Conservation (phyloP, 2,113 vertebrate species). For the Cricetomys ansorgei region DNA sequence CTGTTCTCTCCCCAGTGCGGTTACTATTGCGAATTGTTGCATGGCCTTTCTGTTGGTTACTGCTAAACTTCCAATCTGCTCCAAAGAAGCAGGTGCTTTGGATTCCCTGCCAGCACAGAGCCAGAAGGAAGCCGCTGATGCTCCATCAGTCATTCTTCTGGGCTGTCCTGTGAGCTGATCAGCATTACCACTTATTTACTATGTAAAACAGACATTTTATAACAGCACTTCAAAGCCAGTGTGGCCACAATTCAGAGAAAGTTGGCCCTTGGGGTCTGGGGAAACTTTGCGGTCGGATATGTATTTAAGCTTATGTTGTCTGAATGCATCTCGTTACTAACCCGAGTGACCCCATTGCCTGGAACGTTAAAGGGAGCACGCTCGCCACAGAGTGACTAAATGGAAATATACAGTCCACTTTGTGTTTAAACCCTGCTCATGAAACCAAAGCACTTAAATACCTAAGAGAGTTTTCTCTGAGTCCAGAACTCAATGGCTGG, state of each 20-base stretch:
- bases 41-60: conserved; percentile 42
- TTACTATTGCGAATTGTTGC: conserved; percentile 47
- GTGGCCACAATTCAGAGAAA: conserved; percentile 65
- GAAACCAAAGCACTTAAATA: conserved; percentile 80
- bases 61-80: conserved; percentile 55
- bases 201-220: conserved; percentile 72
- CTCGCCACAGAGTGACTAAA: conserved; percentile 85
- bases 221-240: conserved; percentile 5
- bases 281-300: conserved; percentile 81
- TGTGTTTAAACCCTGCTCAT: conserved; percentile 77
- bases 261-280: conserved; percentile 71
- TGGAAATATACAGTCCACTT: conserved; percentile 80
- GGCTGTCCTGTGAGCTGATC: conserved; percentile 63
- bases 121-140: conserved; percentile 71
- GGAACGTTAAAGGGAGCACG: conserved; percentile 84
- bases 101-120: conserved; percentile 47
- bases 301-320: conserved; percentile 77
- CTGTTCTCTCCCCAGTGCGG: not conserved
- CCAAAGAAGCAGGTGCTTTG: conserved; percentile 66
- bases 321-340: conserved; percentile 81
- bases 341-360: conserved; percentile 74
- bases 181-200: conserved; percentile 77
- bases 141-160: conserved; percentile 75
- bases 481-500: conserved; percentile 59
- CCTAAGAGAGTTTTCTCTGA: conserved; percentile 77